Conservation (phyloP, 2,797 vertebrate species). For the Periparus ater region DNA sequence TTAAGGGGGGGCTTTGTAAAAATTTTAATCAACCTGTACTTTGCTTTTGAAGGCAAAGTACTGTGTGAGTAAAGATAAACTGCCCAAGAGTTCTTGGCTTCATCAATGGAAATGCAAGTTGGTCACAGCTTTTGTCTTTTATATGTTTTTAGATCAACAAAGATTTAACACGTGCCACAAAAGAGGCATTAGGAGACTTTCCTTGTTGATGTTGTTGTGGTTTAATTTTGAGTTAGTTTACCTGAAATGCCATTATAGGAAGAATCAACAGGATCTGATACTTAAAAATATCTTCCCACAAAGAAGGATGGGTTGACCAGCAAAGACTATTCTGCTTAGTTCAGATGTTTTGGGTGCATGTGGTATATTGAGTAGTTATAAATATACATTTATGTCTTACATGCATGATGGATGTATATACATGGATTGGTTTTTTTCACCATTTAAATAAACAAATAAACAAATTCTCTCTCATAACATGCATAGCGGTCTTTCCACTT, state of each 20-base stretch:
- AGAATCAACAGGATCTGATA: neutral
- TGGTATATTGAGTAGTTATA: neutral
- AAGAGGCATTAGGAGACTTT: neutral
- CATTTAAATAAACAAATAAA: neutral
- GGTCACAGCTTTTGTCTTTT: neutral
- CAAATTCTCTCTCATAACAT: neutral
- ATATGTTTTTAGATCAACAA: neutral
- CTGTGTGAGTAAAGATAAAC: neutral
- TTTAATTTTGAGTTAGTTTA: neutral
- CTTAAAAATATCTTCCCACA: neutral
- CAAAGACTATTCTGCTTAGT: neutral
- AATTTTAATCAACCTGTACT: neutral
- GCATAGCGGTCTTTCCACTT: constrained; percentile 9
- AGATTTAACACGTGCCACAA: neutral
- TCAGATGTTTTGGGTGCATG: neutral
- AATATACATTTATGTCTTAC: neutral
- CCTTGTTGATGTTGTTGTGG: neutral
- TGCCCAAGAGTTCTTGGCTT: neutral
- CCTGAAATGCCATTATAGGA: neutral
- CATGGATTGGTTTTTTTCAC: neutral
- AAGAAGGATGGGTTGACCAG: neutral
- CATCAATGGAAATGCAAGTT: neutral
- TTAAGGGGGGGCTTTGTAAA: neutral
- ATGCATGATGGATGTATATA: neutral
- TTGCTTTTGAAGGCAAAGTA: neutral